Evolutionary conservation across 2,113 vertebrate species (phyloP).

Genomic region (Seriola rivoliana): DNA sequence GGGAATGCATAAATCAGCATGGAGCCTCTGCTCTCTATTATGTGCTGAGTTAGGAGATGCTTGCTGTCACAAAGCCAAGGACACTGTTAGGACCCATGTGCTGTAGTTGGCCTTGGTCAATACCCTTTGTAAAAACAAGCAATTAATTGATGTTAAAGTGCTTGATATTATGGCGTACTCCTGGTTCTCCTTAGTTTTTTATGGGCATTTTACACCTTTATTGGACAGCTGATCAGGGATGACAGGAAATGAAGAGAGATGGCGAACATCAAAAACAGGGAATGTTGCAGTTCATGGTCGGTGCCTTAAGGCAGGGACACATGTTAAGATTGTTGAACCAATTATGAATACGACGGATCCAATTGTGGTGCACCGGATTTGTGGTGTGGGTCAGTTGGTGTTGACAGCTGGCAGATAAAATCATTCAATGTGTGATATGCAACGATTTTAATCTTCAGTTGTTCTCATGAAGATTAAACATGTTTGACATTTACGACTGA

Average conservation of each 20-base stretch:
- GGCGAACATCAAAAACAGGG: background rate
- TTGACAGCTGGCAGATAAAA: background rate
- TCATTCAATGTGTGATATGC: background rate
- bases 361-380: too few species aligned
- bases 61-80: conserved; percentile 50
- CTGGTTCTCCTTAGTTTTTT: too few species aligned
- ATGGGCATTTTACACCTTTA: background rate
- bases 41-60: conserved; percentile 49
- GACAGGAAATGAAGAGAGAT: too few species aligned
- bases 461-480: background rate
- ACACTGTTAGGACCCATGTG: conserved; percentile 26
- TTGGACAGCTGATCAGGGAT: background rate
- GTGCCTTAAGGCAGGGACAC: background rate
- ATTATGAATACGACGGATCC: background rate
- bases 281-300: background rate
- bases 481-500: background rate
- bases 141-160: background rate
- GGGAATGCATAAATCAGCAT: conserved; percentile 75
- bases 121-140: background rate
- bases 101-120: conserved; percentile 4
- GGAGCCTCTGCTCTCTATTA: conserved; percentile 52
- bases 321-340: background rate
- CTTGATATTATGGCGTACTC: background rate
- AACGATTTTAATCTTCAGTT: background rate
- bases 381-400: background rate